Base-by-base conservation (phyloP, 2,113 vertebrate species). In the Coreoperca whiteheadi region DNA sequence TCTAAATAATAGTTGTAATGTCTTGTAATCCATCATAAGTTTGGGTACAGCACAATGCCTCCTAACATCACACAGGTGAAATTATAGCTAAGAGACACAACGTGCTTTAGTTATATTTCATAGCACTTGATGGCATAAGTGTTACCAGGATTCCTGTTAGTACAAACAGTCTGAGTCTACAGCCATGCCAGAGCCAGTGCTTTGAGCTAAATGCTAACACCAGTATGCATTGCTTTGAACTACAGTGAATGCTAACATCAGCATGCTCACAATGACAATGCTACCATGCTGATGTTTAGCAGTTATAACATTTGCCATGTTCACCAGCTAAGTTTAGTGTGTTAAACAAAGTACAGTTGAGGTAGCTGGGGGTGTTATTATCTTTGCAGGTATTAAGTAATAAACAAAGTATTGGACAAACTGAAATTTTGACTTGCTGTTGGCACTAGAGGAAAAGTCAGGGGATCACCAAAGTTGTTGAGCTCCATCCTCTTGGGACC, bases 1-100 rank as follows among this genome's bases (percentile, higher is more conserved):
- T 64, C 21, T 32, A 7, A 66, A n/a, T n/a, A 83, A 68, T 54
- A 66, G 21, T 2, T 56, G 65, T 66, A 66, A 71, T 39, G 23
- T 74, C 48, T 37, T 1, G 7, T 54, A 70, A 75, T 70, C n/a
- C 64, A 12, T 57, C 7, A 8, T 14, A 48, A 63, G n/a, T 10
- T 30, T 59, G 25, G 53, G 32, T 28, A n/a, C 23, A 66, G 18
- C 7, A 25, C 28, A 53, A 53, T 8, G 32, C 3, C 46, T 51
- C 3, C 15, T 25, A 4, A 54, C 48, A 30, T 41, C 48, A 65
- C 43, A 46, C 14, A 34, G 25, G 34, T 48, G 37, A 7, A 57
- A 57, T 57, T 34, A 60, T 48, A 66, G 60, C 74, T 12, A 48
- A 25, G 39, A 66, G 50, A 41, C 64, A 43, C 37, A 68, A 8